Evolutionary conservation across 1,140 invertebrate species (phyloP).

Genomic region (Ostrea edulis): DNA sequence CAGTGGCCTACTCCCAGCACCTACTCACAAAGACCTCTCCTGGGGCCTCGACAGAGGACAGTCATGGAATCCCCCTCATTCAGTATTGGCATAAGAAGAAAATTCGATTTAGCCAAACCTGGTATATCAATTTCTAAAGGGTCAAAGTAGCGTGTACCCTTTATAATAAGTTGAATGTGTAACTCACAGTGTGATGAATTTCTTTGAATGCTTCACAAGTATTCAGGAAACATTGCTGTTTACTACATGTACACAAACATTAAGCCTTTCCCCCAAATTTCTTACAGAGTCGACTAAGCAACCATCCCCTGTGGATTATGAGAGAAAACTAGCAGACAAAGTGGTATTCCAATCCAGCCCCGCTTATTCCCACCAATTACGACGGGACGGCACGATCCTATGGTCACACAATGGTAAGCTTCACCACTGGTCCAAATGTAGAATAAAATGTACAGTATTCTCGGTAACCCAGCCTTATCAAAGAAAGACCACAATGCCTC

Average conservation of each 20-base stretch:
- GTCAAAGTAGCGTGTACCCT: too few relatives aligned
- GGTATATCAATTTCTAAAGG: slow-evolving; percentile 47
- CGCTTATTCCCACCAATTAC: slow-evolving; percentile 68
- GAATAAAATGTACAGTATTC: too few relatives aligned
- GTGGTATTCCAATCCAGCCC: slow-evolving; percentile 58
- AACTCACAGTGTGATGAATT: too few relatives aligned
- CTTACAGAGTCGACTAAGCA: slow-evolving; percentile 61
- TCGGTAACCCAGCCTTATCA: too few relatives aligned
- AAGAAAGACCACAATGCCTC: too few relatives aligned
- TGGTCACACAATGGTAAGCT: slow-evolving; percentile 65
- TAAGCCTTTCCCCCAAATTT: background rate
- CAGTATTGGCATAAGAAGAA: slow-evolving; percentile 61
- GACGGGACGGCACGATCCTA: slow-evolving; percentile 68
- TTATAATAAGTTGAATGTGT: too few relatives aligned
- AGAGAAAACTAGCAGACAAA: slow-evolving; percentile 66
- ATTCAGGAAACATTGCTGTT: too few relatives aligned
- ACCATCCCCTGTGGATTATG: slow-evolving; percentile 71
- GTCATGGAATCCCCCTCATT: slow-evolving; percentile 61
- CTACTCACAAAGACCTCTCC: slow-evolving; percentile 57
- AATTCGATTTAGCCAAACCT: slow-evolving; percentile 55
- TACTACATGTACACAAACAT: too few relatives aligned
- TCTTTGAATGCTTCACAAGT: too few relatives aligned
- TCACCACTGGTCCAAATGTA: background rate
- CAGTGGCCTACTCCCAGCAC: slow-evolving; percentile 69
- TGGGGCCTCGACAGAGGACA: slow-evolving; percentile 65